These are phyloP conservation scores for Rhinoraja longicauda DNA, from an alignment of 2,797 vertebrate genomes.

Conservation along the genomic window DNA sequence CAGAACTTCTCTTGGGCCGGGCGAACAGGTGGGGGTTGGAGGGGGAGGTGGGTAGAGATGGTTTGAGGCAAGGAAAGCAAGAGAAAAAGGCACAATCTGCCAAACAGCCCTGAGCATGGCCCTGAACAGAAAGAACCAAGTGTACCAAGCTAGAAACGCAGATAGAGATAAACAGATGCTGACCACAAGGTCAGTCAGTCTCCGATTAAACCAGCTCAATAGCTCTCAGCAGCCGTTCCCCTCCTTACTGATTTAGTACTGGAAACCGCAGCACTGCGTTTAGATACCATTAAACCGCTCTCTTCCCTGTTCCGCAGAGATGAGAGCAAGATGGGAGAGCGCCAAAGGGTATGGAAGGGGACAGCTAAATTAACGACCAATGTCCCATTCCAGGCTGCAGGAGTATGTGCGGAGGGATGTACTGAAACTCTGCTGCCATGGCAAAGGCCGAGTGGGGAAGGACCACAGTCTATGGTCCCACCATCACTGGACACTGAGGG, in stretches of 20 bases:
- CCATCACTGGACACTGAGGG: no score
- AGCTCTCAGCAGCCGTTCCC: background rate
- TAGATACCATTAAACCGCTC: no score
- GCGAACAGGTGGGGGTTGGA: background rate
- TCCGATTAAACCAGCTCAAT: background rate
- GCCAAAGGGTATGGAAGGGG: no score
- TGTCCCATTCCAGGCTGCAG: no score
- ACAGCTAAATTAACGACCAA: no score
- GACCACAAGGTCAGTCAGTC: background rate
- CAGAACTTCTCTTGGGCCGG: background rate
- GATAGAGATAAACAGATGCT: background rate
- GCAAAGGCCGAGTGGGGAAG: no score
- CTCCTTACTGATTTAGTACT: background rate
- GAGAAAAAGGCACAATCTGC: background rate
- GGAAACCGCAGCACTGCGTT: background rate
- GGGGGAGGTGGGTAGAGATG: background rate
- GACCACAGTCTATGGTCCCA: no score
- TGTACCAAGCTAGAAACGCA: background rate
- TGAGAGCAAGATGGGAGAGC: no score
- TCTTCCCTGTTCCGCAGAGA: no score
- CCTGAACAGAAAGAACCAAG: slow-evolving; percentile 28
- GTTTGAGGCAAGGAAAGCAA: background rate
- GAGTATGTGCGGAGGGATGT: no score
- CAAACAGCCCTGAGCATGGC: background rate
- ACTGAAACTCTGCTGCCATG: no score